Evolutionary conservation across 1,140 invertebrate species (phyloP), one percentile per base, ranked within the genome.

Genomic region (Oedothorax gibbosus): DNA sequence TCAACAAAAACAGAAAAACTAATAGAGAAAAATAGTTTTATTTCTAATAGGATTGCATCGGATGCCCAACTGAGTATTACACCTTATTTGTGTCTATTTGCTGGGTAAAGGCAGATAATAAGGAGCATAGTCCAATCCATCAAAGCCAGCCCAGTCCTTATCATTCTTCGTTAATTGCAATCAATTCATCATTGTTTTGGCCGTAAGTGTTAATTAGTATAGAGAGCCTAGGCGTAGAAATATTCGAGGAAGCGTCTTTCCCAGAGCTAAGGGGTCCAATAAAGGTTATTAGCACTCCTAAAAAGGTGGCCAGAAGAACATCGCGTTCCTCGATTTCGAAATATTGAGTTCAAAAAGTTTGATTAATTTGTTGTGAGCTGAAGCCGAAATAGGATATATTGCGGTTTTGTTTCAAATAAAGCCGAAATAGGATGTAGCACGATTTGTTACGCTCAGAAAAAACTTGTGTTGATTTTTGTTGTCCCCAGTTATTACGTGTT

Each of bases 161-260:
- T 72, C 79, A 69, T 81, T 81, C 80, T 82, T 73, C 57, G 80
- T 82, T 82, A 82, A 82, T 82, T 82, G 56, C 69, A 73, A 73
- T 73, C 80, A 82, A 82, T 82, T 82, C 80, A 82, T 82, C 80
- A 82, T 82, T 82, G 80, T 82, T 82, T 82, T 62, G 56, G 80
- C 79, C 20, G 49, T 69, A 82, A 82, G 79, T 82, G 80, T 82
- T 82, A 82, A 82, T 82, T 82, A 82, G 80, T 82, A 82, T 72
- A 73, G 64, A 82, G 51, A 82, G 73, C 73, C 18, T 64, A 65
- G 53, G 57, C 18, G 62, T 50, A 81, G 53, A 60, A 71, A 72
- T 50, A 81, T 81, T 81, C 68, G 14, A 50, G 9, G n/a, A 49
- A 75, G 54, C 72, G 15, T 81, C 64, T 81, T 81, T 81, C 51